A percentile compares a stretch with the other conserved stretches of the same genome.
Evolutionary conservation across 30 jellyfish, hydroid and myxozoan genomes (phyloP).

Genomic region (Mastigias papua): DNA sequence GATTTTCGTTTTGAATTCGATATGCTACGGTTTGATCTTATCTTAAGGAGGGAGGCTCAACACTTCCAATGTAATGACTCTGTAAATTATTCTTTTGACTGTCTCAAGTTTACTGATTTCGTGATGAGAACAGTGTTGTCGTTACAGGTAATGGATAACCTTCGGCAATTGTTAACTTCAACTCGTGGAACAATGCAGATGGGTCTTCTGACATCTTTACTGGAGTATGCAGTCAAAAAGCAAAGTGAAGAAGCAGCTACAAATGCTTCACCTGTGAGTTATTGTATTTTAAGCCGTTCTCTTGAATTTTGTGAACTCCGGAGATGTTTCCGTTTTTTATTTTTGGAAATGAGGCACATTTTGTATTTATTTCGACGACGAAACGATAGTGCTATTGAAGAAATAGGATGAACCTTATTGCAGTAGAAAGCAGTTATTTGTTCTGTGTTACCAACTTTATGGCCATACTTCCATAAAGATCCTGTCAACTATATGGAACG

Average conservation of each 20-base stretch:
- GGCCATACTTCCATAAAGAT: not conserved
- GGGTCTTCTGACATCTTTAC: constrained; percentile 52
- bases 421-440: not conserved
- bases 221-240: constrained; percentile 65
- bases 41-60: no score
- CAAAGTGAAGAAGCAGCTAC: constrained; percentile 30
- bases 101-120: not conserved
- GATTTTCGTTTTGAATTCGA: no score
- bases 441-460: not conserved
- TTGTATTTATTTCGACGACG: no score
- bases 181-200: constrained; percentile 68
- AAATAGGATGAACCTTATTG: not conserved
- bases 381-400: not conserved
- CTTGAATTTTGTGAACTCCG: not conserved
- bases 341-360: not conserved
- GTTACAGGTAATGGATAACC: constrained; percentile 67
- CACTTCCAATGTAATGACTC: no score
- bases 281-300: not conserved
- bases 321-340: no score
- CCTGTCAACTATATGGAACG: no score
- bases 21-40: no score
- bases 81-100: no score
- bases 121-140: no score
- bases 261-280: constrained; percentile 48
- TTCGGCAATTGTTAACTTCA: constrained; percentile 60